These are phyloP conservation scores for Cuniculus paca DNA, from an alignment of 2,797 vertebrate species.

Conservation along the genomic window DNA sequence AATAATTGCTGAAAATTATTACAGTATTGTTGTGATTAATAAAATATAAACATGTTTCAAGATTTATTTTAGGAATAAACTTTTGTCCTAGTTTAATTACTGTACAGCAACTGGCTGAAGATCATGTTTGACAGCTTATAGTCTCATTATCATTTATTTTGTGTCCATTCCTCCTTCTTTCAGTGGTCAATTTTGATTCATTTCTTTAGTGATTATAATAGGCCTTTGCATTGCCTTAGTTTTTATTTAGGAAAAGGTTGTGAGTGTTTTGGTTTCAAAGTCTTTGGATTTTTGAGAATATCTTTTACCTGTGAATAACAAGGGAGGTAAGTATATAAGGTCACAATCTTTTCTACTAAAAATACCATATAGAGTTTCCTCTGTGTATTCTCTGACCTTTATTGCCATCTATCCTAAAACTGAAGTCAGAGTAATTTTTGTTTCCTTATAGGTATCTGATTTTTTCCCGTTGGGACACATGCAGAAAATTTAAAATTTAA, in stretches of 20 bases:
- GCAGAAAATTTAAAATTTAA: constrained; percentile 19
- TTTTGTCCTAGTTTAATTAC: constrained; percentile 41
- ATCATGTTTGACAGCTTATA: neutral
- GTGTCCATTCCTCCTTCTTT: neutral
- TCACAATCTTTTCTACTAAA: neutral
- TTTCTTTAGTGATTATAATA: neutral
- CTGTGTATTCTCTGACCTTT: neutral
- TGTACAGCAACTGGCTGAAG: neutral
- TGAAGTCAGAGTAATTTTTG: constrained; percentile 38
- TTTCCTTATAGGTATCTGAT: neutral
- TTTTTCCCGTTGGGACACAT: neutral
- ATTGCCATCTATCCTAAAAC: neutral
- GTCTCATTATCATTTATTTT: constrained; percentile 28
- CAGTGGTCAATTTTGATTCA: constrained; percentile 33
- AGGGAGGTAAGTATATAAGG: neutral
- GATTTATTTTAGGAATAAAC: neutral
- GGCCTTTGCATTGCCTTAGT: neutral
- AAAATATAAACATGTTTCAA: constrained; percentile 41
- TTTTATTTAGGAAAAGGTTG: constrained; percentile 18
- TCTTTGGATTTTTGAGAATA: neutral
- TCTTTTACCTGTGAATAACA: neutral
- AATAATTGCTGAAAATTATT: neutral
- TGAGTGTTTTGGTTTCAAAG: constrained; percentile 15
- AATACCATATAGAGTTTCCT: neutral
- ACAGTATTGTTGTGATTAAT: neutral